Evolutionary conservation across 2,113 vertebrate species (phyloP).

Genomic region (Limnothrissa miodon): DNA sequence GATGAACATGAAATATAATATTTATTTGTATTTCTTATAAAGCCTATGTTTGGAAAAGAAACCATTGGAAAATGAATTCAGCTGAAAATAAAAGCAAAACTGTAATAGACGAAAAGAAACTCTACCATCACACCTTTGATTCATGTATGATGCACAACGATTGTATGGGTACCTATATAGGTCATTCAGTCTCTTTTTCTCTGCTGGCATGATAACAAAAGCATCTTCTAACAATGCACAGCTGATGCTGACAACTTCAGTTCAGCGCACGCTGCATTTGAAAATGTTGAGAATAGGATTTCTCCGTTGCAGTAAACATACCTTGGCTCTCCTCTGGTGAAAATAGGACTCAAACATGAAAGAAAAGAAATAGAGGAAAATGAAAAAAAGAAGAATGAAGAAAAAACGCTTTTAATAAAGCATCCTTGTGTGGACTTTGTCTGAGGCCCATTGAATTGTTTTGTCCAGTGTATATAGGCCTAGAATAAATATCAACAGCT

Average conservation of each 20-base stretch:
- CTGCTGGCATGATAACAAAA: conserved; percentile 30
- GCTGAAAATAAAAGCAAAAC: conserved; percentile 15
- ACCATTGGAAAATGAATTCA: conserved; percentile 6
- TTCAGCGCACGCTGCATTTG: not conserved
- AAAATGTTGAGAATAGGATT: not conserved
- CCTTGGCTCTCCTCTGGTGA: conserved; percentile 68
- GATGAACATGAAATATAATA: conserved; percentile 12
- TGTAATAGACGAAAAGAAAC: conserved; percentile 13
- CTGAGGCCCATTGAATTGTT: conserved; percentile 54
- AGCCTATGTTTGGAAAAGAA: not conserved
- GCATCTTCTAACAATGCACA: not conserved
- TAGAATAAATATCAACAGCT: conserved; percentile 57
- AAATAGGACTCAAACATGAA: conserved; percentile 45
- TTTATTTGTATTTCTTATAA: conserved; percentile 19
- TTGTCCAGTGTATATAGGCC: conserved; percentile 73
- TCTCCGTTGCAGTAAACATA: conserved; percentile 63
- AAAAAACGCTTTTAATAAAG: conserved; percentile 34
- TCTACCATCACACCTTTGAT: conserved; percentile 42
- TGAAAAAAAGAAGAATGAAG: conserved; percentile 28
- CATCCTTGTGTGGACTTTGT: conserved; percentile 67
- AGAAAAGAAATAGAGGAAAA: conserved; percentile 32
- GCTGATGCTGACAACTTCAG: not conserved
- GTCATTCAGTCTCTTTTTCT: conserved; percentile 39
- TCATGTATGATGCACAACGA: conserved; percentile 20
- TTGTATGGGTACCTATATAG: conserved; percentile 56